phyloP scores from a whole-genome alignment of 2,113 vertebrate genomes.

The Loxodonta africana region DNA sequence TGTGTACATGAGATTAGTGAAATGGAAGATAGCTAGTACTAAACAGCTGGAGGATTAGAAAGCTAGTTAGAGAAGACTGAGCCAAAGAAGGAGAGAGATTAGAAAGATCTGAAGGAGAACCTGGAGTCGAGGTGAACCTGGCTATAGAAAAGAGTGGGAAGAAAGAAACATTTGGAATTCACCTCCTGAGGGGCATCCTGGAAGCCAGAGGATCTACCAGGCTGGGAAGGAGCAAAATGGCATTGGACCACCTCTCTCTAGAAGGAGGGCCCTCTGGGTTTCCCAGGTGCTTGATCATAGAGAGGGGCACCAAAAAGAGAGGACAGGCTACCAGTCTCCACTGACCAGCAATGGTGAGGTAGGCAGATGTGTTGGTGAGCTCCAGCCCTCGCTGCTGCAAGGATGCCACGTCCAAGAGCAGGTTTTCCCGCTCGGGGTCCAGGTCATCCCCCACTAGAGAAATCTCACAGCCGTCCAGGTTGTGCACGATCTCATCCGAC shows the following conservation, averaged over 20 bases:
- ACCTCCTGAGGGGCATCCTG: background rate
- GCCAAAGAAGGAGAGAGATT: background rate
- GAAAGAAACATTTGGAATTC: background rate
- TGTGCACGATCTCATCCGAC: conserved; percentile 98
- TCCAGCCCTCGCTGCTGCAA: conserved; percentile 95
- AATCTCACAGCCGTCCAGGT: conserved; percentile 97
- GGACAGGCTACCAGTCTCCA: background rate
- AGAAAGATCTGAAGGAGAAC: background rate
- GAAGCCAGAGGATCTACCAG: conserved; percentile 16
- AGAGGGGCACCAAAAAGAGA: background rate
- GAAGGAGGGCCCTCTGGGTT: background rate
- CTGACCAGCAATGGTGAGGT: conserved; percentile 95
- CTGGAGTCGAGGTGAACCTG: background rate
- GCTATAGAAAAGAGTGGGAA: background rate
- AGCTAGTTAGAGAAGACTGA: background rate
- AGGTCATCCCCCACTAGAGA: conserved; percentile 96
- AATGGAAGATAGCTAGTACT: background rate
- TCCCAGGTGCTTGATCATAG: background rate
- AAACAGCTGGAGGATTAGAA: background rate
- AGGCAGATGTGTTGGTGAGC: conserved; percentile 96
- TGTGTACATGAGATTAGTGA: background rate
- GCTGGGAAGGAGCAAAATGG: background rate
- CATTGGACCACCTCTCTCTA: background rate
- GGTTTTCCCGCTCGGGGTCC: conserved; percentile 94
- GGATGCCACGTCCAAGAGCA: conserved; percentile 93